These are phyloP conservation scores for Azemiops feae DNA, from an alignment of 2,113 vertebrate genomes.

Conservation along the genomic window DNA sequence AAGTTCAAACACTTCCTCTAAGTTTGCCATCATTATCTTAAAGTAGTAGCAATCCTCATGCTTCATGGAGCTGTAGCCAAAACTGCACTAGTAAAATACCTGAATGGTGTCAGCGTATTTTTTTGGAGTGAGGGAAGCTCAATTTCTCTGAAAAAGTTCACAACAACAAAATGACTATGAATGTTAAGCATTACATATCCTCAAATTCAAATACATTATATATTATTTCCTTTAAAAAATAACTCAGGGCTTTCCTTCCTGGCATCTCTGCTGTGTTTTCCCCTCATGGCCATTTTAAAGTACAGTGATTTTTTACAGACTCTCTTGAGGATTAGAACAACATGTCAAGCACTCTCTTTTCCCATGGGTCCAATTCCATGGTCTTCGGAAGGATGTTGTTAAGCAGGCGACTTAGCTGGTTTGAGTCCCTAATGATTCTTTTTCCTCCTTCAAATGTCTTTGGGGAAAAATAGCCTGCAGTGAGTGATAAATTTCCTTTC, in stretches of 20 bases:
- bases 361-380: conserved; percentile 25
- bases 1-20: background rate
- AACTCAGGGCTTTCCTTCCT: conserved; percentile 39
- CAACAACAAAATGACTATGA: background rate
- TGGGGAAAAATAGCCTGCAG: conserved; percentile 37
- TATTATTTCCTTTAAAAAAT: conserved; percentile 15
- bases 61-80: background rate
- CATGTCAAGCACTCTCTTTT: conserved; percentile 45
- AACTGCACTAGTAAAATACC: background rate
- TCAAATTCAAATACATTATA: conserved; percentile 27
- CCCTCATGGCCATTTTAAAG: conserved; percentile 33
- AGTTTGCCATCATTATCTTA: background rate
- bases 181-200: background rate
- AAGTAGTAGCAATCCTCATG: background rate
- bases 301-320: conserved; percentile 47
- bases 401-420: conserved; percentile 28
- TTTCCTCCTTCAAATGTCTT: conserved; percentile 25
- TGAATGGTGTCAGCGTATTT: background rate
- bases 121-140: background rate
- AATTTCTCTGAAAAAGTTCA: background rate
- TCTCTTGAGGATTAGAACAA: conserved; percentile 48
- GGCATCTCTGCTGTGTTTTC: conserved; percentile 43
- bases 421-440: conserved; percentile 31
- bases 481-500: conserved; percentile 31
- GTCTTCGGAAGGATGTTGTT: conserved; percentile 42